These are phyloP conservation scores for Globia sparganii DNA, from an alignment of 2,888 invertebrate genomes.

Conservation along the genomic window DNA sequence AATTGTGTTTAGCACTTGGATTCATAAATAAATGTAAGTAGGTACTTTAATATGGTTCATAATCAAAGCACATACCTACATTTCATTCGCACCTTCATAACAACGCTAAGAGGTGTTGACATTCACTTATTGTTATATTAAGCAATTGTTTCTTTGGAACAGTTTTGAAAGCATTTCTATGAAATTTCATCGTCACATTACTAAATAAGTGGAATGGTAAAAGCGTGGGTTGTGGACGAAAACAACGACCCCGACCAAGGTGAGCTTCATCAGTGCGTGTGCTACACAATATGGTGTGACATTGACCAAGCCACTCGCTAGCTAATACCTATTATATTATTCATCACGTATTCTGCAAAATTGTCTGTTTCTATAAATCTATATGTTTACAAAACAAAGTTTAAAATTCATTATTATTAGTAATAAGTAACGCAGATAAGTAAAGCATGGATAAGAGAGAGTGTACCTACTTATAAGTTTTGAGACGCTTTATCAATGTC, in stretches of 20 bases:
- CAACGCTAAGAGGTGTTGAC: neutral
- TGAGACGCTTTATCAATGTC: conserved; percentile 26
- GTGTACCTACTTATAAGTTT: conserved; percentile 8
- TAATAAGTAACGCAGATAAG: neutral
- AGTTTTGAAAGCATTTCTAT: conserved; percentile 26
- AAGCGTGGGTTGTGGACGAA: conserved; percentile 74
- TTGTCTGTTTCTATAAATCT: neutral
- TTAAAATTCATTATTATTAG: neutral
- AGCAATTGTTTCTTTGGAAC: conserved; percentile 17
- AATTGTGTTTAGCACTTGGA: conserved; percentile 36
- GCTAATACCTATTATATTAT: conserved; percentile 39
- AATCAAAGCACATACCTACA: conserved; percentile 7
- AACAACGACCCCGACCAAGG: conserved; percentile 85
- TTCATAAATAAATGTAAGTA: conserved; percentile 34
- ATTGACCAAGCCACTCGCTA: conserved; percentile 66
- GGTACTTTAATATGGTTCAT: conserved; percentile 11
- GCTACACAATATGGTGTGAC: conserved; percentile 66
- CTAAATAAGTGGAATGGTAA: conserved; percentile 46
- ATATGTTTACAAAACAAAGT: neutral
- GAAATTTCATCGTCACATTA: conserved; percentile 30
- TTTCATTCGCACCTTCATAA: conserved; percentile 30
- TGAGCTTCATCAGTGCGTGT: conserved; percentile 74
- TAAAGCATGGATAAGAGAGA: conserved; percentile 18
- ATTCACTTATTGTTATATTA: conserved; percentile 9
- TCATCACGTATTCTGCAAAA: conserved; percentile 16